Evolutionary conservation across 2,113 vertebrate genomes (phyloP), one percentile per base, ranked within the genome.

Genomic region (Microcebus murinus): DNA sequence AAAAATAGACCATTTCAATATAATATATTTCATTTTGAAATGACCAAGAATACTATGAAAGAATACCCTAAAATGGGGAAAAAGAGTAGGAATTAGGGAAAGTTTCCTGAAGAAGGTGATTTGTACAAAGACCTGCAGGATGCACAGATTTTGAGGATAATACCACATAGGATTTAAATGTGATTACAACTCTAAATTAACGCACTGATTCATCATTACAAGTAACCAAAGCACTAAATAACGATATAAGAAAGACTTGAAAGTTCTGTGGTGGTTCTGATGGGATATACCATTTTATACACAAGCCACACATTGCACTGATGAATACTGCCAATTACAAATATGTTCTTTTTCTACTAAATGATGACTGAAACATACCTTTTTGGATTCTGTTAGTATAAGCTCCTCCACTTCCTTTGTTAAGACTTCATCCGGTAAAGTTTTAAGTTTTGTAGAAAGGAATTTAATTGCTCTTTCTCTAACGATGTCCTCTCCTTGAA

Each of bases 401-500:
- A 99, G 99, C 2, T 99, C 99, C 95, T 99, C 99, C 52, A 99
- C 99, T 79, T 99, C 99, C 96, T 99, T 99, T 76, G 99, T 99
- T 99, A 99, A 98, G 65, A 99, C 99, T 25, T 99, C 99, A 92
- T 99, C 99, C 10, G 99, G 98, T 90, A 99, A 98, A 0, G 99
- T 99, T 98, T 99, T 99, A 92, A 99, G 98, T 97, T 99, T 99
- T 87, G 98, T 98, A 21, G 99, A 99, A 39, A 99, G 99, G 95
- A 99, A 99, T 98, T 99, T 99, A 96, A 99, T 99, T 93, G 99
- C 99, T 95, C 99, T 93, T 91, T 99, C 99, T 96, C 99, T 98
- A 61, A 99, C 99, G 21, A 99, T 99, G 97, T 99, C 99, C 93
- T 99, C 99, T 67, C 99, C 99, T 96, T 99, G 99, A 97, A 99